These are phyloP conservation scores for Ctenomys sociabilis DNA, from an alignment of 2,113 vertebrate species.

Conservation along the genomic window DNA sequence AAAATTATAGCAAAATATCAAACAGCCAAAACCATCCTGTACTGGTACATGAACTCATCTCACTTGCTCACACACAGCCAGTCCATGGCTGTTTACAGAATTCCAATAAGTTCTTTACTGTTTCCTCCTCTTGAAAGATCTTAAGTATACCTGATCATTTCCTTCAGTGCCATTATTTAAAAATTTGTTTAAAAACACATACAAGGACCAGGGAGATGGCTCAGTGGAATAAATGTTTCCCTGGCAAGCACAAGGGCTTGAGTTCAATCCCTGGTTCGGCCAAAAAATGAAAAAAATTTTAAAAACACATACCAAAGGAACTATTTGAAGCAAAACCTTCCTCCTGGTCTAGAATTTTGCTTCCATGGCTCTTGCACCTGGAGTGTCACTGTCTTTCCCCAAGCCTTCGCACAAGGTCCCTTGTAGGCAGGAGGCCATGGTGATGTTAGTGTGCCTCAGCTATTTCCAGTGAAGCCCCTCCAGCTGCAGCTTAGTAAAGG, in stretches of 20 bases:
- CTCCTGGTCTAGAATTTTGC: background rate
- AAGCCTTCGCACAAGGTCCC: background rate
- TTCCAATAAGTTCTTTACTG: background rate
- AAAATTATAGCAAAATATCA: background rate
- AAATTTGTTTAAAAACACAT: background rate
- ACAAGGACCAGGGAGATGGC: background rate
- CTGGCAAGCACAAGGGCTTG: no score
- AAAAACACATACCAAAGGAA: background rate
- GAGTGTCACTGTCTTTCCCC: background rate
- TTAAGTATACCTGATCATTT: conserved; percentile 15
- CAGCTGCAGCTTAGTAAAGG: background rate
- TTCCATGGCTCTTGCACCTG: conserved; percentile 6
- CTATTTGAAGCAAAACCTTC: conserved; percentile 33
- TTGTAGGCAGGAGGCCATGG: conserved; percentile 7
- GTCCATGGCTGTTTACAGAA: background rate
- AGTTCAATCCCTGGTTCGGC: no score
- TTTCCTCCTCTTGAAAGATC: background rate
- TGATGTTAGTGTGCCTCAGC: background rate
- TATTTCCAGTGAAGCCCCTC: conserved; percentile 59
- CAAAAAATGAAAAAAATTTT: background rate
- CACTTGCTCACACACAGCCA: background rate
- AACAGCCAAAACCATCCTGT: background rate
- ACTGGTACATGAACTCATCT: accelerated
- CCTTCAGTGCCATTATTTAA: background rate
- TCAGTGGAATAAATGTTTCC: no score